These are phyloP conservation scores for Cyrtodaria siliqua DNA, from an alignment of 2,888 invertebrate species.

Conservation along the genomic window DNA sequence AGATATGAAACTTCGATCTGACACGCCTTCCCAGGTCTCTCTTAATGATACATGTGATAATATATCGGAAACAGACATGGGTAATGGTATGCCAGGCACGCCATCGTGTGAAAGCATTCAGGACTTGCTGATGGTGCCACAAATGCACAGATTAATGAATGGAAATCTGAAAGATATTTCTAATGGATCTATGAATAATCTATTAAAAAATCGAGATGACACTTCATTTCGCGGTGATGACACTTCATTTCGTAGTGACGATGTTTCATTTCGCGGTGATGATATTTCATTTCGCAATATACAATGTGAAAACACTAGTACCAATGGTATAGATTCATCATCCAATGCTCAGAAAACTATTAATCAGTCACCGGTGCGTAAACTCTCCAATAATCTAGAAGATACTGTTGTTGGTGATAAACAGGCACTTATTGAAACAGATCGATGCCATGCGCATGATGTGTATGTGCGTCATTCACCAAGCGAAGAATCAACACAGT, in stretches of 20 bases:
- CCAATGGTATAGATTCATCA: no score
- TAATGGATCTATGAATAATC: slow-evolving; percentile 51
- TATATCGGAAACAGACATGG: not conserved
- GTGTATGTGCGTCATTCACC: slow-evolving; percentile 77
- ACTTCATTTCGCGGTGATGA: no score
- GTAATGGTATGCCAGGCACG: not conserved
- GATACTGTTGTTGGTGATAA: not conserved
- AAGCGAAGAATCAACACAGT: slow-evolving; percentile 71
- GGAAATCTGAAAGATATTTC: slow-evolving; percentile 30
- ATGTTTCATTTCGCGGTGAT: no score
- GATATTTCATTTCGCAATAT: no score
- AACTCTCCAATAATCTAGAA: no score
- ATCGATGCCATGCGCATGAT: not conserved
- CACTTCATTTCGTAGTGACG: no score
- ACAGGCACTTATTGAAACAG: not conserved
- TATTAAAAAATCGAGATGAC: slow-evolving; percentile 28
- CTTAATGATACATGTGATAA: slow-evolving; percentile 15
- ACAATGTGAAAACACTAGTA: no score
- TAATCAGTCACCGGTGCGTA: no score
- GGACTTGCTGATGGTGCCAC: slow-evolving; percentile 22
- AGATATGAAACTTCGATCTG: slow-evolving; percentile 50
- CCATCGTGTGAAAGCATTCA: slow-evolving; percentile 6
- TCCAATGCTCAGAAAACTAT: no score
- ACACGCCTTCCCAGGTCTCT: slow-evolving; percentile 34
- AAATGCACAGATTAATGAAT: slow-evolving; percentile 6